Evolutionary conservation across 1,140 invertebrate genomes (phyloP).

Genomic region (Musca vetustissima): DNA sequence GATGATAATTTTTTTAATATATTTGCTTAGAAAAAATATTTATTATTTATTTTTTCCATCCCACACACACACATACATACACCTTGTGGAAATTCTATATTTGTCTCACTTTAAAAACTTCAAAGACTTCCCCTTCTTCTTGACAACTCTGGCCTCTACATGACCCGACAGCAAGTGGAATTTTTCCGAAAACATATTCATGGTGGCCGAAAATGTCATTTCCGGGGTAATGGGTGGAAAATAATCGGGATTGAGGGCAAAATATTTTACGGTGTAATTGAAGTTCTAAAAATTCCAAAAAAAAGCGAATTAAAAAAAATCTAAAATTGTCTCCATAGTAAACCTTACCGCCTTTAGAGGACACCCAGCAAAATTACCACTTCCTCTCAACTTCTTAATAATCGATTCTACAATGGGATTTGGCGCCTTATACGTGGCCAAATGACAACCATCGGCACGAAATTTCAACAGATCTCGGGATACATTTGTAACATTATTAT

Average conservation of each 20-base stretch:
- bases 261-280: conserved; percentile 37
- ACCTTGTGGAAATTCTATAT: too few relatives aligned
- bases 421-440: conserved; percentile 27
- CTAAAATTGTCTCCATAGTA: too few relatives aligned
- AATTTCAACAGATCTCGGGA: conserved; percentile 26
- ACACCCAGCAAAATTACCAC: conserved; percentile 36
- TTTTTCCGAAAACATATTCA: background rate
- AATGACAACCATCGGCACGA: conserved; percentile 33
- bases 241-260: conserved; percentile 41
- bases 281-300: conserved; percentile 34
- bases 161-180: background rate
- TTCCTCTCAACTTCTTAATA: conserved; percentile 31
- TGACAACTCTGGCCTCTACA: too few relatives aligned
- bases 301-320: background rate
- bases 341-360: conserved; percentile 34
- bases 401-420: conserved; percentile 35
- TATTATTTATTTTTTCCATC: too few relatives aligned
- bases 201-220: conserved; percentile 36
- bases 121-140: too few relatives aligned
- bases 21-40: too few relatives aligned
- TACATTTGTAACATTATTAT: background rate
- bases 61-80: too few relatives aligned
- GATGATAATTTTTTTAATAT: too few relatives aligned
- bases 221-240: conserved; percentile 44
- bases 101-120: too few relatives aligned